Percentiles rank a stretch among this genome's conserved stretches.
Evolutionary conservation across 2,888 invertebrate genomes (phyloP).

Genomic region (Eristalis intricaria): DNA sequence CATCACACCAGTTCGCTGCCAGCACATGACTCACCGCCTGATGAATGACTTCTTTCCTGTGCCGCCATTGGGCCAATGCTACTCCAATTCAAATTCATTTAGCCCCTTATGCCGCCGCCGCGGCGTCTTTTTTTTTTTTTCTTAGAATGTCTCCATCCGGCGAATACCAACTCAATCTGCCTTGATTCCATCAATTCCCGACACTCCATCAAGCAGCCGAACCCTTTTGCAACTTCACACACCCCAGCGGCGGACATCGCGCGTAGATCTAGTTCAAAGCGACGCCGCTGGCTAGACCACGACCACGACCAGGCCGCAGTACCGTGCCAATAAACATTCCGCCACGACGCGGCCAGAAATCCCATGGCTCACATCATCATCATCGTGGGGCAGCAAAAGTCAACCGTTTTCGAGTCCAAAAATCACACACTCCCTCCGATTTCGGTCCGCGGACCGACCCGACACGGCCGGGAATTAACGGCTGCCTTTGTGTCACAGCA

Average conservation of each 20-base stretch:
- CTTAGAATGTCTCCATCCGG: neutral
- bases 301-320: conserved; percentile 29
- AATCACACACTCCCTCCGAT: conserved; percentile 20
- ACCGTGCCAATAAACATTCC: conserved; percentile 61
- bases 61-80: neutral
- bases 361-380: conserved; percentile 64
- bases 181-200: conserved; percentile 66
- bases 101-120: neutral
- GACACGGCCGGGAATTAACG: conserved; percentile 25
- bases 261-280: conserved; percentile 57
- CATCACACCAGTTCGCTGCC: neutral
- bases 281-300: conserved; percentile 62
- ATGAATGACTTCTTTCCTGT: neutral
- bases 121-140: too few species aligned
- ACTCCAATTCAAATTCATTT: neutral
- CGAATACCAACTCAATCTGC: conserved; percentile 32
- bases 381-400: conserved; percentile 32
- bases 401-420: conserved; percentile 28
- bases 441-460: conserved; percentile 3
- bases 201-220: conserved; percentile 62
- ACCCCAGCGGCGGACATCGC: conserved; percentile 9
- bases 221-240: conserved; percentile 47
- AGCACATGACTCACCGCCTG: neutral
- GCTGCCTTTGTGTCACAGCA: conserved; percentile 41
- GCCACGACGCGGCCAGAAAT: conserved; percentile 16